Evolutionary conservation across 2,113 vertebrate genomes (phyloP), one percentile per base, ranked within the genome.

Genomic region (Strix uralensis): DNA sequence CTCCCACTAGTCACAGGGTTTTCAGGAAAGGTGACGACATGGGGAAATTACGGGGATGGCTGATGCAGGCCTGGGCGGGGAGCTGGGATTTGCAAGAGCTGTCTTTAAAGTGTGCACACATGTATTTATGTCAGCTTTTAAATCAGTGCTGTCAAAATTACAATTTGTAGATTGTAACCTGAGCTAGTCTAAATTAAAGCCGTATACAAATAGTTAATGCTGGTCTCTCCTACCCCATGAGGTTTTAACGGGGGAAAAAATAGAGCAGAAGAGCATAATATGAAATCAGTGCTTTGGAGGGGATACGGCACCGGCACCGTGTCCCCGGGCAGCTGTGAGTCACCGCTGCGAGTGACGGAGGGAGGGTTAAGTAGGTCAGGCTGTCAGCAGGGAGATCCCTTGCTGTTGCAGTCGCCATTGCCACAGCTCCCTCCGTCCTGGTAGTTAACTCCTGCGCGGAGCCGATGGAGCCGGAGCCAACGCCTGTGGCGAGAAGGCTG

Each of bases 131-230:
- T 27, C 46, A 2, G 0, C 2, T 78, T 52, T 78, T 65, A 78
- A 94, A 40, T 18, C 38, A 16, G 3, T 30, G 17, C 34, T 59
- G n/a, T 63, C 49, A 27, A 8, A 38, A 42, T n/a, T 30, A 51
- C 29, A 38, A 22, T 49, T 25, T 59, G 19, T 55, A 59, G n/a
- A 44, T 77, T 0, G 0, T 40, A 67, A 36, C 7, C 4, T 32
- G 34, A 88, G 8, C 17, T 65, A 52, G 55, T 49, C 26, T 57
- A 44, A 69, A 81, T 65, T 49, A 55, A 92, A 87, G 38, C 13
- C 6, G 1, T 17, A 38, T 8, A 6, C 36, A 25, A 17, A 16
- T 8, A 79, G 46, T 85, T 85, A 61, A n/a, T 34, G 83, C 17
- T 75, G n/a, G 12, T 90, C 59, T 85, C 73, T 52, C 46, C 51